Conservation (phyloP, 2,888 invertebrate genomes). For the Cataglyphis cursor region DNA sequence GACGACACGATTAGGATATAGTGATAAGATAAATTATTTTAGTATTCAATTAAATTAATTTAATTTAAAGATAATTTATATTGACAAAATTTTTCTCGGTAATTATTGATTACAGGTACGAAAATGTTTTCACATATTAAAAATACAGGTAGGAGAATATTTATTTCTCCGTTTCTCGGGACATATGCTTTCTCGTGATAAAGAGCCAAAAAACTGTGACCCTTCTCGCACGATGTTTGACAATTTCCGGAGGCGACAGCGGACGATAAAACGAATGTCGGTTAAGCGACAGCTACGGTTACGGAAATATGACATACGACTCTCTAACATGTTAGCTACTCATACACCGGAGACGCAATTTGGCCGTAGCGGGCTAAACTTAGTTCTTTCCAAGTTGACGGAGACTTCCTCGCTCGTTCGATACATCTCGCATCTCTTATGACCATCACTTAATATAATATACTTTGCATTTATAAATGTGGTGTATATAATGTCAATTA, state of each 20-base stretch:
- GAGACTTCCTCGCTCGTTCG: constrained; percentile 35
- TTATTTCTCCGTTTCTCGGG: constrained; percentile 19
- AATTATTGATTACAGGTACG: too few relatives aligned
- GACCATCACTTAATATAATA: not conserved
- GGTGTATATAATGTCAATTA: not conserved
- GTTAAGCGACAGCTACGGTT: constrained; percentile 73
- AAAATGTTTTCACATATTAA: not conserved
- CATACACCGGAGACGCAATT: constrained; percentile 47
- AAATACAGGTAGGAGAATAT: constrained; percentile 13
- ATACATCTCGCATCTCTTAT: constrained; percentile 11
- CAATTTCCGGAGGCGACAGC: constrained; percentile 76
- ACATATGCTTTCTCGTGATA: constrained; percentile 48
- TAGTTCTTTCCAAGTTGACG: constrained; percentile 59
- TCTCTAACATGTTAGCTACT: constrained; percentile 78
- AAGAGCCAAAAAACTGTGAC: constrained; percentile 56
- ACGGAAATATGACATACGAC: constrained; percentile 82
- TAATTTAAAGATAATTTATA: not conserved
- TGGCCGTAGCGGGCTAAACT: constrained; percentile 67
- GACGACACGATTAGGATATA: not conserved
- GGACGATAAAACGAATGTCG: constrained; percentile 80
- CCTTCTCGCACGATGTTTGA: constrained; percentile 74
- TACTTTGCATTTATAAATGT: constrained; percentile 3
- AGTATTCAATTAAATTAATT: not conserved
- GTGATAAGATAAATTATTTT: not conserved
- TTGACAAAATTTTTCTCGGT: not conserved